phyloP scores from a whole-genome alignment of 2,888 invertebrate species.

The Cataglyphis cursor region DNA sequence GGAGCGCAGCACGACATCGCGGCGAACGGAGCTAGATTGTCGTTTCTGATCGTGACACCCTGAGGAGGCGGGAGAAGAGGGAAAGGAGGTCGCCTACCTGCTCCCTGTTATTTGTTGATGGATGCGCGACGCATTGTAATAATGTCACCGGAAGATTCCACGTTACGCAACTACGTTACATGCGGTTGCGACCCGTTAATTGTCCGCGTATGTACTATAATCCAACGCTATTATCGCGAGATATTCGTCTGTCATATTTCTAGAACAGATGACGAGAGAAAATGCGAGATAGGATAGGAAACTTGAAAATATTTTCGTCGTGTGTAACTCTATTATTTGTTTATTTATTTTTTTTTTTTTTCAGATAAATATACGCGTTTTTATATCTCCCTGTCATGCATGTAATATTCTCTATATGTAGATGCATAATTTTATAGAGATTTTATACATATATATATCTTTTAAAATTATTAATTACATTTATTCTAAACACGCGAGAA shows the following conservation, averaged over 20 bases:
- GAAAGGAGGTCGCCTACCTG: neutral
- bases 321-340: neutral
- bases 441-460: neutral
- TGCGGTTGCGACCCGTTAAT: conserved; percentile 18
- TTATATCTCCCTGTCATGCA: conserved; percentile 33
- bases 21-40: conserved; percentile 44
- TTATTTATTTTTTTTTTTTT: neutral
- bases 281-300: neutral
- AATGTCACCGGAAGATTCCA: conserved; percentile 26
- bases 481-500: conserved; percentile 27
- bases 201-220: neutral
- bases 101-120: conserved; percentile 39
- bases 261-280: neutral
- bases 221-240: conserved; percentile 1
- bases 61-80: neutral
- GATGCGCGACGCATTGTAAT: conserved; percentile 22
- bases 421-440: conserved; percentile 25
- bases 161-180: neutral
- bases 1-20: conserved; percentile 43
- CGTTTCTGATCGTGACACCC: conserved; percentile 50
- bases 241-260: neutral
- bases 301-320: neutral
- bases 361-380: conserved; percentile 8
- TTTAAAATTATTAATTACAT: conserved; percentile 6
- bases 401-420: conserved; percentile 23